A percentile compares a stretch with the other conserved stretches of the same genome.
Conservation (phyloP, 2,888 invertebrate species). For the Ctena decussata region DNA sequence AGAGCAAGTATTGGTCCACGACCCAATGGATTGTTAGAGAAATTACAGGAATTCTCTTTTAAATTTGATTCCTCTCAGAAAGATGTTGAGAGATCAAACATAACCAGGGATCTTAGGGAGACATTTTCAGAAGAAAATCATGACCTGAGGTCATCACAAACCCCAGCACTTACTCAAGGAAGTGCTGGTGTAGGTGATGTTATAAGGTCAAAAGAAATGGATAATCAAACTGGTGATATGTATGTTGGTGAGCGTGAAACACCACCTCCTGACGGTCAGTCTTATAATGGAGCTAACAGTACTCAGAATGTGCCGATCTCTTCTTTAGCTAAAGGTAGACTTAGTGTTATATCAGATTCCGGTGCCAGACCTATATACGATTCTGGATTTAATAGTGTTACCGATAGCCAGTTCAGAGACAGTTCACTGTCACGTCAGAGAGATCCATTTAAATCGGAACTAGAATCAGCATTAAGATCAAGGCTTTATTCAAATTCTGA, state of each 20-base stretch:
- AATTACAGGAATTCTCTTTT: slow-evolving; percentile 47
- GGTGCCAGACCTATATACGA: neutral
- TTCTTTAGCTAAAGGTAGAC: neutral
- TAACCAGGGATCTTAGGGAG: slow-evolving; percentile 21
- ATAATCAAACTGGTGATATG: neutral
- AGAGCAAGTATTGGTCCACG: slow-evolving; percentile 37
- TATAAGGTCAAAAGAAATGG: neutral
- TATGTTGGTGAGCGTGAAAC: slow-evolving; percentile 15
- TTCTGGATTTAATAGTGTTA: slow-evolving; percentile 2
- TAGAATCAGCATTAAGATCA: neutral
- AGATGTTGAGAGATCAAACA: neutral
- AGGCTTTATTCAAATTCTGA: neutral
- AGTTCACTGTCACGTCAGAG: neutral
- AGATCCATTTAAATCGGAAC: neutral
- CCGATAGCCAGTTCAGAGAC: neutral
- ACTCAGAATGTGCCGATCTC: neutral
- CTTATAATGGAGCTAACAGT: neutral
- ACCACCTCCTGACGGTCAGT: slow-evolving; percentile 30
- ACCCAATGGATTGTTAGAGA: slow-evolving; percentile 47
- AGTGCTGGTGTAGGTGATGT: neutral
- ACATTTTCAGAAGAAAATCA: slow-evolving; percentile 19
- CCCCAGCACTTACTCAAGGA: neutral
- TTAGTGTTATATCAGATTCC: neutral
- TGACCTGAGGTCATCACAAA: no score
- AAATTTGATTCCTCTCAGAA: slow-evolving; percentile 26